phyloP scores from a whole-genome alignment of 2,888 invertebrate genomes.

The Teleiodes luculella region DNA sequence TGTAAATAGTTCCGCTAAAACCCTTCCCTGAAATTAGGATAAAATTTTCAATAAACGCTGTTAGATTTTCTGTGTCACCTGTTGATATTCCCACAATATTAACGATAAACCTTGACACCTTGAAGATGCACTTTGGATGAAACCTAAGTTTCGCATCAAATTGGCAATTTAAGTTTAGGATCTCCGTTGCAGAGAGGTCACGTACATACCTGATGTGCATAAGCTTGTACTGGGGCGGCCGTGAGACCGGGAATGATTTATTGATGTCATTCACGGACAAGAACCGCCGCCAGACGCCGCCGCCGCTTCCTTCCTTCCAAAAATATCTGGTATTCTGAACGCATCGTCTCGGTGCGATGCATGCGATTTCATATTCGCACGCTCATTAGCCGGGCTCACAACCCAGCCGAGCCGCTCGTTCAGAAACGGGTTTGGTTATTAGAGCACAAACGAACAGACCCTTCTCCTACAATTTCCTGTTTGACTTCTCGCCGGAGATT shows the following conservation, averaged over 20 bases:
- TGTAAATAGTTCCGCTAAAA: no score
- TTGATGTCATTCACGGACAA: constrained; percentile 58
- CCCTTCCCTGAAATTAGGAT: no score
- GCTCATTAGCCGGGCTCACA: constrained; percentile 39
- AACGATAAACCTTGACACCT: no score
- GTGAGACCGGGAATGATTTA: constrained; percentile 51
- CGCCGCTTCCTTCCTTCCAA: constrained; percentile 60
- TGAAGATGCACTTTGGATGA: neutral
- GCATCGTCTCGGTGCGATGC: constrained; percentile 51
- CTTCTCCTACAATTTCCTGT: constrained; percentile 30
- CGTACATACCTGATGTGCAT: neutral
- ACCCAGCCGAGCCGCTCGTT: constrained; percentile 17
- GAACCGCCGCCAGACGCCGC: constrained; percentile 47
- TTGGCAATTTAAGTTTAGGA: constrained; percentile 3
- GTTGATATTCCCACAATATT: no score
- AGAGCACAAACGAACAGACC: constrained; percentile 37
- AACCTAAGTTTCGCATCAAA: neutral
- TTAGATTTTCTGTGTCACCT: no score
- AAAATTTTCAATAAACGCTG: no score
- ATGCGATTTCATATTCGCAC: constrained; percentile 46
- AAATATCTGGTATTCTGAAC: constrained; percentile 59
- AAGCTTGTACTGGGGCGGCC: constrained; percentile 28
- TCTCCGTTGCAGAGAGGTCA: neutral
- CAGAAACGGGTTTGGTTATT: constrained; percentile 32
- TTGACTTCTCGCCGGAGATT: constrained; percentile 13